These are phyloP conservation scores for Gryllus bimaculatus DNA, from an alignment of 1,140 invertebrate genomes.

Conservation along the genomic window DNA sequence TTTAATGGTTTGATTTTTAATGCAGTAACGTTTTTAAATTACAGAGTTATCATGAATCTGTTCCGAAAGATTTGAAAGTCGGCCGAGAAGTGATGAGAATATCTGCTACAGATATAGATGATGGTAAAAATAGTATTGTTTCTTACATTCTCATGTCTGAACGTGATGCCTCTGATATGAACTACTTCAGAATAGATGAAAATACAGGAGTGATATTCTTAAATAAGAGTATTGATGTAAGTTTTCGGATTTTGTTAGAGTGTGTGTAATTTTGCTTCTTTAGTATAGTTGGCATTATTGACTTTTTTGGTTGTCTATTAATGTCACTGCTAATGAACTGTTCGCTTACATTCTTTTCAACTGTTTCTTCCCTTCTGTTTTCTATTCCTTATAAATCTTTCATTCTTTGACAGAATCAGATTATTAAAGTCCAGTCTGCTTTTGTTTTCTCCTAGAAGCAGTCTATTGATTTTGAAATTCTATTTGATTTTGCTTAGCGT, in stretches of 20 bases:
- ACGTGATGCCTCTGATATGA: constrained; percentile 38
- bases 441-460: no score
- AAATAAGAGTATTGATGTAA: constrained; percentile 58
- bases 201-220: constrained; percentile 70
- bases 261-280: not conserved
- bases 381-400: no score
- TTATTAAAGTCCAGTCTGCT: no score
- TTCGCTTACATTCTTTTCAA: no score
- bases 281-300: no score
- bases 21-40: constrained; percentile 24
- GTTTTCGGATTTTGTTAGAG: constrained; percentile 27
- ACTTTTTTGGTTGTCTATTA: no score
- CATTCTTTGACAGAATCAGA: no score
- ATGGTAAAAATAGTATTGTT: constrained; percentile 73
- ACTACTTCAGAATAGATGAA: constrained; percentile 67
- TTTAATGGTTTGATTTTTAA: not conserved
- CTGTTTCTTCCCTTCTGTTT: no score
- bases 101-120: constrained; percentile 79
- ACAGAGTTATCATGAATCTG: constrained; percentile 61
- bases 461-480: not conserved
- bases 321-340: no score
- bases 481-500: not conserved
- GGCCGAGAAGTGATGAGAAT: constrained; percentile 74
- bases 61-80: constrained; percentile 58
- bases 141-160: constrained; percentile 50